Evolutionary conservation across 2,113 vertebrate species (phyloP).

Genomic region (Zosterops lateralis): DNA sequence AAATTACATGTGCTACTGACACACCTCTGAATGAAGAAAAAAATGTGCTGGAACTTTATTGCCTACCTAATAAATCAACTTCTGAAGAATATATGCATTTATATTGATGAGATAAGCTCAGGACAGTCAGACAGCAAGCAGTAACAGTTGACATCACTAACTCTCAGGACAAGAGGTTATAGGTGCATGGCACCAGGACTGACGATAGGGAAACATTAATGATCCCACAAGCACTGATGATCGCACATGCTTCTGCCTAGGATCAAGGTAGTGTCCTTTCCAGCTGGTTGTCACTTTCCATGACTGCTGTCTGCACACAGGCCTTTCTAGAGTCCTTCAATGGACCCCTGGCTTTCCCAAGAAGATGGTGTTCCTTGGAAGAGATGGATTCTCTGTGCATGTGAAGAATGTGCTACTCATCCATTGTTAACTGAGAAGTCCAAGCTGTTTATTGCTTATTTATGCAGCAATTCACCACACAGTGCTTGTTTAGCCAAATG

Average conservation of each 20-base stretch:
- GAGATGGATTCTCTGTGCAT: not conserved
- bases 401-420: not conserved
- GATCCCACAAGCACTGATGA: not conserved
- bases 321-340: not conserved
- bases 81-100: not conserved
- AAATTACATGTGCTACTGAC: not conserved
- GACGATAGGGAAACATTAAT: not conserved
- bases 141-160: not conserved
- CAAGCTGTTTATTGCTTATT: not conserved
- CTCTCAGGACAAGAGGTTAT: not conserved
- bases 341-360: not conserved
- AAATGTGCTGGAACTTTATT: not conserved
- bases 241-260: not conserved
- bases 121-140: not conserved
- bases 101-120: not conserved
- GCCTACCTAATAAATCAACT: not conserved
- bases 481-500: not conserved
- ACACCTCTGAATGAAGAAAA: not conserved
- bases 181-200: accelerated
- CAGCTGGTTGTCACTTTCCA: not conserved
- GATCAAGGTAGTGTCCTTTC: not conserved
- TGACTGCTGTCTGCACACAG: not conserved
- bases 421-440: not conserved
- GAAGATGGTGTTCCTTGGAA: not conserved
- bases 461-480: not conserved